These are phyloP conservation scores for Eulemur rubriventer DNA, from an alignment of 2,797 vertebrate genomes.

Conservation along the genomic window DNA sequence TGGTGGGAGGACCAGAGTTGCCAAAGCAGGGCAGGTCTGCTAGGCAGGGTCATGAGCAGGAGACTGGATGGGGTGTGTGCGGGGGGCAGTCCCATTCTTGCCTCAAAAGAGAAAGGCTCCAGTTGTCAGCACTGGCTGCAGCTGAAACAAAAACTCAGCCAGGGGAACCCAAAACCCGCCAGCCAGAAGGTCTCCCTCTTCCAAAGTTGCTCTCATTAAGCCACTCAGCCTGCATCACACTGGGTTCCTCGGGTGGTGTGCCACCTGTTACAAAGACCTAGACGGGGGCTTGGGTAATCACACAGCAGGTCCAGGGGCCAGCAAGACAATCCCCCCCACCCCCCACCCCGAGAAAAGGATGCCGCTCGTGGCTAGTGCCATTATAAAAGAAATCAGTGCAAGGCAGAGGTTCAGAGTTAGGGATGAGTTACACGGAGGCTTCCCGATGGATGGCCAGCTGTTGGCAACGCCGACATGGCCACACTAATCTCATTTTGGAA, in stretches of 20 bases:
- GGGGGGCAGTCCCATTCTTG: not conserved
- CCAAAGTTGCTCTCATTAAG: not conserved
- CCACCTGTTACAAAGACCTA: not conserved
- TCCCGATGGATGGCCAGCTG: constrained; percentile 41
- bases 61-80: not conserved
- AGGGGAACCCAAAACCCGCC: not conserved
- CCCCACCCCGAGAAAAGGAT: not conserved
- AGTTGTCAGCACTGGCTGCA: not conserved
- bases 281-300: not conserved
- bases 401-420: constrained; percentile 62
- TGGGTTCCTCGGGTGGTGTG: not conserved
- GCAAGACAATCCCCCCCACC: not conserved
- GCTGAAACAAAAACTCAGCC: constrained; percentile 14
- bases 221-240: not conserved
- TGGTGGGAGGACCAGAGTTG: not conserved
- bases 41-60: not conserved
- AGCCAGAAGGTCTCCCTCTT: not conserved
- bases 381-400: not conserved
- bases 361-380: not conserved
- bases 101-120: not conserved
- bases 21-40: not conserved
- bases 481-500: constrained; percentile 49
- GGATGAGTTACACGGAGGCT: constrained; percentile 34
- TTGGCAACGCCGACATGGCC: constrained; percentile 41
- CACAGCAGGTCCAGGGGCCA: not conserved